phyloP scores from a whole-genome alignment of 2,888 invertebrate species.

The Heteromyza rotundicornis region DNA sequence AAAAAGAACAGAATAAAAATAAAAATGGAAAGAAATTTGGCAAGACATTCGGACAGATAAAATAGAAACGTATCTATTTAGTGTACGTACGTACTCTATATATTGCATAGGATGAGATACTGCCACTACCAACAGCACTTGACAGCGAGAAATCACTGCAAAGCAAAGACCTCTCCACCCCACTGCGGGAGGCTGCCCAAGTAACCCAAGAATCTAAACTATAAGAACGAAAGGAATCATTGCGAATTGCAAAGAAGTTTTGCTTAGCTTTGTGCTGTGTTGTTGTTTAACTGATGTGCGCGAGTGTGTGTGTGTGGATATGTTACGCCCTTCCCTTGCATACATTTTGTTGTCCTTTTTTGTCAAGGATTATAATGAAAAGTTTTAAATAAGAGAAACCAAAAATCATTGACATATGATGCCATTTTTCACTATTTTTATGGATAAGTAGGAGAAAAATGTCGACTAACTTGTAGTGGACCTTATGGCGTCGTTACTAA shows the following conservation, averaged over 20 bases:
- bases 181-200: too few species aligned
- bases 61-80: conserved; percentile 1
- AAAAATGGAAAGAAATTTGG: conserved; percentile 9
- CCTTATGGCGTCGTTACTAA: neutral
- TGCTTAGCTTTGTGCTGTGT: neutral
- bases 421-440: too few species aligned
- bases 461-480: neutral
- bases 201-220: too few species aligned
- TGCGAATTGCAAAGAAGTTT: neutral
- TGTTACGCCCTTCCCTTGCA: neutral
- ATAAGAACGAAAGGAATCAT: neutral
- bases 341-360: neutral
- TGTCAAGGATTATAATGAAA: neutral
- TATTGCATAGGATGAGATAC: neutral
- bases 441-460: too few species aligned
- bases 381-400: neutral
- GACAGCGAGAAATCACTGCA: neutral
- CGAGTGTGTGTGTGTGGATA: conserved; percentile 2
- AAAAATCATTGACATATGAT: conserved; percentile 5
- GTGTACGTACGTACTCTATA: neutral
- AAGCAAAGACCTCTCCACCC: neutral
- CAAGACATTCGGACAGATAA: conserved; percentile 1
- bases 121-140: neutral
- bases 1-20: neutral
- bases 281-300: too few species aligned